Base-by-base conservation (phyloP, 2,797 vertebrate genomes). In the Thalassophryne amazonica region DNA sequence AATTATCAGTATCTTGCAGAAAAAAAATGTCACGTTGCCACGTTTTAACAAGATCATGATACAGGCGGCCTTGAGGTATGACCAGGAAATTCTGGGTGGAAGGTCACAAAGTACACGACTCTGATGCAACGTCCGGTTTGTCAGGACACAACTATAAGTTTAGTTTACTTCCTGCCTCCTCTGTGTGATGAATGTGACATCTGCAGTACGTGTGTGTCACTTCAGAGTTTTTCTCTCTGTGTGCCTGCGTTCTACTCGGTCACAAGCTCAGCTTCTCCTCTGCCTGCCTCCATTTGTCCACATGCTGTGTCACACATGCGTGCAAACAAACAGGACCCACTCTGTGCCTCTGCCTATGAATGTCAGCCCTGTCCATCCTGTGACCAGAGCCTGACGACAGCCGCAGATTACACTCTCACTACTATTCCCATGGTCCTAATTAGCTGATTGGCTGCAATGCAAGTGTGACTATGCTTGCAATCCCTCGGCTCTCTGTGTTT, bases 371-470 rank as follows among this genome's bases (percentile, higher is more conserved):
- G 65, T 78, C 63, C 38, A 55, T 83, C 80, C 45, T 69, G 69
- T 78, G 72, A 83, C 72, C 69, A 71, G 57, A 60, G 40, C 78
- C 57, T 70, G 70, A 57, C 37, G n/a, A 51, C 31, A 28, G 33
- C 58, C 51, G 48, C 59, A 60, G 42, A 73, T 63, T 49, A 64
- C 51, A 36, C 70, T 50, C 56, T 21, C 58, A 29, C 42, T 4
- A 12, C 66, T 67, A 69, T 70, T 79, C 84, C 84, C 81, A 68
- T 57, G 73, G 76, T 42, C 47, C 48, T 60, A 71, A 83, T 86
- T 86, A 85, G 56, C 56, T 54, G 66, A 81, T 67, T 78, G 72
- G 69, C 73, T 71, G 39, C 63, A 67, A 58, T 72, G 61, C 62
- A n/a, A 34, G 55, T 57, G 48, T 47, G 64, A 60, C 57, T 24